phyloP scores from a whole-genome alignment of 2,797 vertebrate species.

The Gambelia wislizenii region DNA sequence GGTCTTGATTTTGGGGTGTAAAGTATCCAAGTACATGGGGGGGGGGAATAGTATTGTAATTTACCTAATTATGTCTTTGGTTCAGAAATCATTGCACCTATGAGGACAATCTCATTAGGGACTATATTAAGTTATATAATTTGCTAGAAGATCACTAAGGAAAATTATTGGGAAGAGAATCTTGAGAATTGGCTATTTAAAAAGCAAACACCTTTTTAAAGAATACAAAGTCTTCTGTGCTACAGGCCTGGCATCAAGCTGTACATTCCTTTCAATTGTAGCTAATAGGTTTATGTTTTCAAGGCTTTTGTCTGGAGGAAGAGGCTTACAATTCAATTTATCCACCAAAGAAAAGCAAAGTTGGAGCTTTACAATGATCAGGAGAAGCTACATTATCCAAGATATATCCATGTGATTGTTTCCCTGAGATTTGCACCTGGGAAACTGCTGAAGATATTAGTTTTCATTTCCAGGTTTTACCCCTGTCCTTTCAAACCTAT shows the following conservation, averaged over 20 bases:
- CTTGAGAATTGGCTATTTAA: not conserved
- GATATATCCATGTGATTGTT: conserved; percentile 6
- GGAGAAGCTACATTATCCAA: conserved; percentile 11
- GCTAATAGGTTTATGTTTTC: conserved; percentile 11
- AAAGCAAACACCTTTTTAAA: not conserved
- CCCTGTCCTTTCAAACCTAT: not conserved
- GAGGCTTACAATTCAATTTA: conserved; percentile 35
- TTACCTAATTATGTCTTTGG: too few species aligned
- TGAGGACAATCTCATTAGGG: not conserved
- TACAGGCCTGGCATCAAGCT: conserved; percentile 2
- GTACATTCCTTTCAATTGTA: conserved; percentile 9
- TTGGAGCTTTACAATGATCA: conserved; percentile 25
- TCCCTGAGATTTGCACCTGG: not conserved
- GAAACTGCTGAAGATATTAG: not conserved
- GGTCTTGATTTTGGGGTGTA: not conserved
- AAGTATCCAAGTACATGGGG: not conserved
- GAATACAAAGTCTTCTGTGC: not conserved
- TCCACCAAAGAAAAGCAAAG: conserved; percentile 21
- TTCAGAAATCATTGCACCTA: not conserved
- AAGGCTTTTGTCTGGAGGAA: conserved; percentile 37
- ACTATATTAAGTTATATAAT: not conserved
- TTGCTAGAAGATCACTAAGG: not conserved
- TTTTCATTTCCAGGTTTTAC: not conserved
- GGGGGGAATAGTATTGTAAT: not conserved
- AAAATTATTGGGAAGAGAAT: not conserved